Base-by-base conservation (phyloP, 2,797 vertebrate genomes). In the Hephaestus fuliginosus region DNA sequence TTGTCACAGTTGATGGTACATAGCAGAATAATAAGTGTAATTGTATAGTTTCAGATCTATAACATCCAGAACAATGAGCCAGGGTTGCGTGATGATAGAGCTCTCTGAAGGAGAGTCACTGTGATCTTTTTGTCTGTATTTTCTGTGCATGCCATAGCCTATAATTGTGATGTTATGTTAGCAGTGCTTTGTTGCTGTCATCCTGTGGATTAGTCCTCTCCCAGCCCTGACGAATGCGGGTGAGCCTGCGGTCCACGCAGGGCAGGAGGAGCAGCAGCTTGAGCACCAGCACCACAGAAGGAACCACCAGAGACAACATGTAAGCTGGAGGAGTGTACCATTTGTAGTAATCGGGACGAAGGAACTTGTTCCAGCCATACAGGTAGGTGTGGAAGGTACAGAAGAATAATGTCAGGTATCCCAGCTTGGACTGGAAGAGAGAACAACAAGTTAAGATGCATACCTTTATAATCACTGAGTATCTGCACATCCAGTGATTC, bases 181-280 rank as follows among this genome's bases (percentile, higher is more conserved):
- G 84, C 30, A 96, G 83, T 0, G 82, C 57, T 56, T 78, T 83
- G 13, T 25, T 84, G 78, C 43, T 63, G 18, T 76, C 77, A 1
- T 83, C 81, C 14, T 91, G 70, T 3, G 79, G 71, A 51, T 81
- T 79, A 0, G 86, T 91, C 76, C 95, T 95, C 86, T 98, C 97
- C 97, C 97, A 98, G 43, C 98, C 98, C 76, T 96, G 96, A 30
- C 97, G 96, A 83, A 99, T 98, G 71, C 76, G 92, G 0, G 86
- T 96, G 64, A 99, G 92, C 3, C 78, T 92, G 52, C 83, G 96
- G 85, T 98, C 96, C 67, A 98, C 49, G 43, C 97, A 98, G 0
- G 98, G 98, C 67, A 96, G 80, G 80, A 97, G 70, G 17, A 98
- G 94, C 77, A 98, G 89, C 52, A 96, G 88, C 91, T 97, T 99